Percentiles rank a stretch among this genome's conserved stretches.
Evolutionary conservation across 1,140 invertebrate species (phyloP).

Genomic region (Cylas formicarius): DNA sequence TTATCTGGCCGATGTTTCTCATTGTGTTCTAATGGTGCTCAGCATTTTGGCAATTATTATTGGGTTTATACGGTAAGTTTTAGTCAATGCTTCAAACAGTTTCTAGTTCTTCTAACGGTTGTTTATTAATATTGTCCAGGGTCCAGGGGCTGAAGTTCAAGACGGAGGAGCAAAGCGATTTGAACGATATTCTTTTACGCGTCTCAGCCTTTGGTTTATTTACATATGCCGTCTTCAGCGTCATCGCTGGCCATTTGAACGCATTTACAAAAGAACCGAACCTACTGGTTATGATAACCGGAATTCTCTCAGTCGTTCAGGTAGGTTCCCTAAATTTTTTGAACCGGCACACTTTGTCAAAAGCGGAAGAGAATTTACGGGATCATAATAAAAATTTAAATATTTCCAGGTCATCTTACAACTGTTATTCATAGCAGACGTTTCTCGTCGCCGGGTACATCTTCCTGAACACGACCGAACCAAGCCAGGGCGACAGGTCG

Average conservation of each 20-base stretch:
- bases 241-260: constrained; percentile 80
- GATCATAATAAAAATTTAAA: neutral
- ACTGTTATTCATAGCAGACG: constrained; percentile 91
- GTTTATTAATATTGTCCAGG: constrained; percentile 53
- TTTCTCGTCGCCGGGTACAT: constrained; percentile 81
- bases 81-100: too few relatives aligned
- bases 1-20: constrained; percentile 83
- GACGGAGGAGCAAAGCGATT: constrained; percentile 76
- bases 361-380: neutral
- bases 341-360: neutral
- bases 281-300: constrained; percentile 82
- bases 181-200: constrained; percentile 84
- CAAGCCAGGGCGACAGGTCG: constrained; percentile 90
- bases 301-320: constrained; percentile 76
- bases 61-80: constrained; percentile 72
- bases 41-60: constrained; percentile 84
- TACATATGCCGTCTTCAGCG: constrained; percentile 85
- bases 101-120: too few relatives aligned
- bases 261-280: constrained; percentile 79
- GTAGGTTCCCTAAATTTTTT: too few relatives aligned
- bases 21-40: constrained; percentile 78
- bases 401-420: constrained; percentile 71
- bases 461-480: constrained; percentile 83
- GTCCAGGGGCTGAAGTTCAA: constrained; percentile 83
- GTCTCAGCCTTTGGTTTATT: constrained; percentile 89